Conservation (phyloP, 2,888 invertebrate species). For the Volucella inanis region DNA sequence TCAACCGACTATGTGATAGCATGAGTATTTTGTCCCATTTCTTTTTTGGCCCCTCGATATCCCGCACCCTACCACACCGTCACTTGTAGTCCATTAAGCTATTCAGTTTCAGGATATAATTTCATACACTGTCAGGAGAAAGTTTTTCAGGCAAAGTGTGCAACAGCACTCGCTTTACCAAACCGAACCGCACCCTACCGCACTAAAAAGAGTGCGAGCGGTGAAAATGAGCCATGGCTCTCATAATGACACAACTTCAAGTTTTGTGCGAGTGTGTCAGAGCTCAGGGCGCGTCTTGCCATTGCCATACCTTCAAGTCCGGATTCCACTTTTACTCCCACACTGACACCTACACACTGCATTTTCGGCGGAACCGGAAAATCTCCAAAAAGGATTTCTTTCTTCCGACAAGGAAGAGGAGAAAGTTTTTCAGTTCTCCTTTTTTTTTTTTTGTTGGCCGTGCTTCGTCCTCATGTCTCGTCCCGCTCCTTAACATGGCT, state of each 20-base stretch:
- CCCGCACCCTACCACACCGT: neutral
- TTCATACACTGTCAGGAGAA: conserved; percentile 65
- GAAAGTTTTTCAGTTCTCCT: conserved; percentile 42
- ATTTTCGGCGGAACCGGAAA: conserved; percentile 41
- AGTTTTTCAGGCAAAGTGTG: conserved; percentile 66
- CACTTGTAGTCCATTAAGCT: conserved; percentile 62
- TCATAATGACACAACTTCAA: conserved; percentile 71
- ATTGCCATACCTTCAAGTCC: neutral
- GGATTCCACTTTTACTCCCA: neutral
- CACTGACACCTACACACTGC: conserved; percentile 20
- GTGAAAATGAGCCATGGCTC: conserved; percentile 72
- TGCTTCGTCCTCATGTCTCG: neutral
- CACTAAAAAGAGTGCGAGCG: conserved; percentile 46
- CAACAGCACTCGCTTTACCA: conserved; percentile 54
- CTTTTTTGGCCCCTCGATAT: neutral
- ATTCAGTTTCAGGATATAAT: conserved; percentile 72
- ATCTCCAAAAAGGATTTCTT: conserved; percentile 59
- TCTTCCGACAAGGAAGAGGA: conserved; percentile 39
- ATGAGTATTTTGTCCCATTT: conserved; percentile 12
- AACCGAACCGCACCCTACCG: conserved; percentile 32
- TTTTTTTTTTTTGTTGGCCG: neutral
- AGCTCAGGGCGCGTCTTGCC: conserved; percentile 31
- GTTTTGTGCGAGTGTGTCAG: conserved; percentile 28
- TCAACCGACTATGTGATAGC: conserved; percentile 15
- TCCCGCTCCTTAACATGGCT: conserved; percentile 55